phyloP scores from a whole-genome alignment of 2,888 invertebrate genomes.

The Clistopyga incitator region DNA sequence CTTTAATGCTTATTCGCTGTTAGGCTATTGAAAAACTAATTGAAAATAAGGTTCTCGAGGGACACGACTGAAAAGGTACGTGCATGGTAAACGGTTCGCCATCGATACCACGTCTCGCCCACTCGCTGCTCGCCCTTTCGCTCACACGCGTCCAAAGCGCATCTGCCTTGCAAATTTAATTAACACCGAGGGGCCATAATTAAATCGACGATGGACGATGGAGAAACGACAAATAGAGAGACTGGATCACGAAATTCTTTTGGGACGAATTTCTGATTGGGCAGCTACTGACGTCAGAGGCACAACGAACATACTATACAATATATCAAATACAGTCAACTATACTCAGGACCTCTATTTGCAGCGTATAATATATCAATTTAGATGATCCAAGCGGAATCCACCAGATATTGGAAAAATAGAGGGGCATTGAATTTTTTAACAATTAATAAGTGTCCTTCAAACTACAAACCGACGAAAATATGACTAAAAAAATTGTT shows the following conservation, averaged over 20 bases:
- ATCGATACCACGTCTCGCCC: constrained; percentile 34
- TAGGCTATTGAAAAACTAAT: constrained; percentile 36
- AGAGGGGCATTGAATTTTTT: neutral
- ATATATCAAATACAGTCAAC: neutral
- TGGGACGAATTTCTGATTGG: constrained; percentile 32
- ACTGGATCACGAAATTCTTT: constrained; percentile 45
- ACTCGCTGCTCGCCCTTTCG: constrained; percentile 8
- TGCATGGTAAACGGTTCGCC: constrained; percentile 31
- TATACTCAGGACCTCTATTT: neutral
- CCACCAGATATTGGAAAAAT: neutral
- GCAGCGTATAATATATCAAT: neutral
- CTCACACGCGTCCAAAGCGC: constrained; percentile 12
- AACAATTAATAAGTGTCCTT: no score
- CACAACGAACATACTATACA: constrained; percentile 22
- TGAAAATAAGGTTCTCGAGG: constrained; percentile 38
- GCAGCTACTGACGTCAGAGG: constrained; percentile 42
- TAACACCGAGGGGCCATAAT: constrained; percentile 65
- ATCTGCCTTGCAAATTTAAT: constrained; percentile 70
- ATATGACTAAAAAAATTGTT: neutral
- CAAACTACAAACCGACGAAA: neutral
- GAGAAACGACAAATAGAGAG: constrained; percentile 1
- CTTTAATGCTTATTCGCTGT: neutral
- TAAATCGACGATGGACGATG: constrained; percentile 60
- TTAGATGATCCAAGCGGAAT: neutral
- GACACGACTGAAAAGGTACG: neutral